Conservation (phyloP, 2,888 invertebrate species). For the Tigriopus californicus region DNA sequence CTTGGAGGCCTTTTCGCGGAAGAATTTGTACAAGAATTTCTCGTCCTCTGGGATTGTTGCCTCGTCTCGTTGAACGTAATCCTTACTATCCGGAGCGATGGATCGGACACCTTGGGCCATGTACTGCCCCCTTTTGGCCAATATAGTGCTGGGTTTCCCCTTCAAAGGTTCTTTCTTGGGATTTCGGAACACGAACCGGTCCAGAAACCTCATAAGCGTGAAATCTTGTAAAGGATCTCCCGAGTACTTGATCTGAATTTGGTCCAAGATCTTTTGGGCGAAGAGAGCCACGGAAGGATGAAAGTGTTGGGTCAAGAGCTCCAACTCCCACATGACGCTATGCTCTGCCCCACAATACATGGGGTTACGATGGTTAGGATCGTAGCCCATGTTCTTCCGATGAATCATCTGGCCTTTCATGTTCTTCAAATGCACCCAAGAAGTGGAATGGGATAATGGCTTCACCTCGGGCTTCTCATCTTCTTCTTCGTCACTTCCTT, state of each 20-base stretch:
- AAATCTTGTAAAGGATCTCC: constrained; percentile 91
- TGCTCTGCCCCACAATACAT: constrained; percentile 55
- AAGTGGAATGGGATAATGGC: constrained; percentile 14
- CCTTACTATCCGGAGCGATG: neutral
- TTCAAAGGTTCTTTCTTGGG: constrained; percentile 29
- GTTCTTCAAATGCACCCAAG: constrained; percentile 27
- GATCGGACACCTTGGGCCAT: neutral
- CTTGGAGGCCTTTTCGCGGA: constrained; percentile 9
- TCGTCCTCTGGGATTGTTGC: neutral
- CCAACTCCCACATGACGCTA: constrained; percentile 53
- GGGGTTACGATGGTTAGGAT: constrained; percentile 53
- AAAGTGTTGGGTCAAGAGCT: constrained; percentile 48
- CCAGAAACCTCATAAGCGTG: constrained; percentile 69
- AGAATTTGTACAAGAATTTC: constrained; percentile 11
- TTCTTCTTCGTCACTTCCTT: constrained; percentile 17
- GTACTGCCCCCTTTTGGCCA: neutral
- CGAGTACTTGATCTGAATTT: constrained; percentile 54
- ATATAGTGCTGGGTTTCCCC: neutral
- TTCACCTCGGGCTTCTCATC: constrained; percentile 16
- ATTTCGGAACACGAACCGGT: constrained; percentile 88
- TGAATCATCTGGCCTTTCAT: constrained; percentile 18
- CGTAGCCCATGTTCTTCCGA: constrained; percentile 24
- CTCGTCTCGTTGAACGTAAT: neutral
- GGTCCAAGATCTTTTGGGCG: constrained; percentile 52
- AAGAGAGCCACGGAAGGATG: constrained; percentile 84